Evolutionary conservation across 1,140 invertebrate species (phyloP).

Genomic region (Cyphomyrmex costatus): DNA sequence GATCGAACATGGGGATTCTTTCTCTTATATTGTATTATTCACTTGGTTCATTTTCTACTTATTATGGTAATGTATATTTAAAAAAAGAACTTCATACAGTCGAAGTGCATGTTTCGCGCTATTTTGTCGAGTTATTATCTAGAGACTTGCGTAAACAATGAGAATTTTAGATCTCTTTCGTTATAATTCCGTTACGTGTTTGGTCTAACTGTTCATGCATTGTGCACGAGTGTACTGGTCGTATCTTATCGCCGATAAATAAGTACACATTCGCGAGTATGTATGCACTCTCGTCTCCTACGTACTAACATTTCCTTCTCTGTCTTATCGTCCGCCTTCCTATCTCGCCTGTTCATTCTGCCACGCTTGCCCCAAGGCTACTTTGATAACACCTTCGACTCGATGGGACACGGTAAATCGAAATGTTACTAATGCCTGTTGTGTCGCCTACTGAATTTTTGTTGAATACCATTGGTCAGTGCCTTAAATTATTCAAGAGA

Average conservation of each 20-base stretch:
- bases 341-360: slow-evolving; percentile 37
- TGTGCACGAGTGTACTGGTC: slow-evolving; percentile 30
- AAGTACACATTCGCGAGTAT: slow-evolving; percentile 64
- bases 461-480: background rate
- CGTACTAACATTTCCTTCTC: slow-evolving; percentile 48
- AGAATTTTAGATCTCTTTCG: slow-evolving; percentile 39
- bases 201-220: slow-evolving; percentile 44
- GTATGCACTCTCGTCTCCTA: slow-evolving; percentile 47
- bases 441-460: background rate
- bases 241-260: slow-evolving; percentile 77
- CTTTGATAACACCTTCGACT: slow-evolving; percentile 68
- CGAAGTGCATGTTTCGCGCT: background rate
- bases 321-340: slow-evolving; percentile 33
- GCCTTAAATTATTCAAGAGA: background rate
- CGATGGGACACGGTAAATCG: slow-evolving; percentile 30
- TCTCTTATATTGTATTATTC: background rate
- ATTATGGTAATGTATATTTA: background rate
- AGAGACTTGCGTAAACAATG: background rate
- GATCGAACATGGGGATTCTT: no score
- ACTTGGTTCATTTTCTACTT: background rate
- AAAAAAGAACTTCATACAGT: background rate
- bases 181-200: slow-evolving; percentile 41
- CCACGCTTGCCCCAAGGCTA: slow-evolving; percentile 63
- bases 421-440: slow-evolving; percentile 9
- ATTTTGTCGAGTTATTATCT: background rate